Evolutionary conservation across 2,797 vertebrate genomes (phyloP).

Genomic region (Luscinia luscinia): DNA sequence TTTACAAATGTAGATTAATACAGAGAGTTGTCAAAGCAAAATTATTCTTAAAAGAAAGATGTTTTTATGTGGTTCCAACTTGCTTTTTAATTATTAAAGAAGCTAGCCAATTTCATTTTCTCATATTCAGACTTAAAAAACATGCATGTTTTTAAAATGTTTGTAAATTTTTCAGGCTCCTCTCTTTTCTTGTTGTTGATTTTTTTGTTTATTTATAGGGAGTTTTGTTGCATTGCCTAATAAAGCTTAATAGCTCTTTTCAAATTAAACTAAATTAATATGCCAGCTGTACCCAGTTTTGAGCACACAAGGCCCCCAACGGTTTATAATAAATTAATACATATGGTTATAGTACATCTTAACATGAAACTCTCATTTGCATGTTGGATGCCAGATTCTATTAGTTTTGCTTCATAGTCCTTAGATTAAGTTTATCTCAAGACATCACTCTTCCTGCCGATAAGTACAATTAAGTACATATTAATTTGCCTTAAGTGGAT

Average conservation of each 20-base stretch:
- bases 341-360: constrained; percentile 54
- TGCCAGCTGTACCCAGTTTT: constrained; percentile 48
- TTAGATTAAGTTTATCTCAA: constrained; percentile 66
- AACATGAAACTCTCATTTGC: constrained; percentile 49
- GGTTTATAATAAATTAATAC: constrained; percentile 63
- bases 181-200: neutral
- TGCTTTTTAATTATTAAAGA: neutral
- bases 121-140: neutral
- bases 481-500: constrained; percentile 47
- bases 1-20: neutral
- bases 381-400: constrained; percentile 46
- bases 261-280: constrained; percentile 65
- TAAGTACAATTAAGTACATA: constrained; percentile 55
- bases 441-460: constrained; percentile 30
- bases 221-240: neutral
- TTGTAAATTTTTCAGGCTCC: neutral
- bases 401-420: constrained; percentile 65
- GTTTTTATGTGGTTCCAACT: neutral
- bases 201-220: neutral
- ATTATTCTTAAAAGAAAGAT: neutral
- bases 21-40: neutral
- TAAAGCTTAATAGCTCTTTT: constrained; percentile 41
- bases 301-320: constrained; percentile 1
- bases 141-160: neutral
- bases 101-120: neutral